These are phyloP conservation scores for Telmatherina bonti DNA, from an alignment of 2,797 vertebrate genomes.

Conservation along the genomic window DNA sequence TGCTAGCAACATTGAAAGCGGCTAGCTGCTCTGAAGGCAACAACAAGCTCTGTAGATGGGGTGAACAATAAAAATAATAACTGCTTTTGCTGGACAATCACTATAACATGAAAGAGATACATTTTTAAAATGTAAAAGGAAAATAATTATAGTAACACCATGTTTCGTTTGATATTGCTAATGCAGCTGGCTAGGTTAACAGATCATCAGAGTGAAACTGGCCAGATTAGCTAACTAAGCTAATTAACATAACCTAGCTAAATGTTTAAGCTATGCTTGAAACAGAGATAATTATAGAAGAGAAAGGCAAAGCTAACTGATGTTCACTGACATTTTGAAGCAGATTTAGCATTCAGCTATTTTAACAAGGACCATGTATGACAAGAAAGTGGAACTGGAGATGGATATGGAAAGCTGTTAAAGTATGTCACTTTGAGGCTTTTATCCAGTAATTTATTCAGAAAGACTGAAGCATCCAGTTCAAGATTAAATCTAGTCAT, in stretches of 20 bases:
- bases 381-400: neutral
- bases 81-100: neutral
- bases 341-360: neutral
- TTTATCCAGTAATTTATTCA: too few species aligned
- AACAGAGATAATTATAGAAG: neutral
- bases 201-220: neutral
- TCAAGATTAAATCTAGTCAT: too few species aligned
- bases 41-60: neutral
- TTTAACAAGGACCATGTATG: neutral
- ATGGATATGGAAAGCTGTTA: neutral
- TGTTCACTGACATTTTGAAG: neutral
- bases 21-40: constrained; percentile 24
- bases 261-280: neutral
- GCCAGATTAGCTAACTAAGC: neutral
- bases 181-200: neutral
- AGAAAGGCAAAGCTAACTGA: neutral
- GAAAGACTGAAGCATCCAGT: too few species aligned
- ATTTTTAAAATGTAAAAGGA: neutral
- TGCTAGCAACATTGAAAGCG: neutral
- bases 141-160: neutral
- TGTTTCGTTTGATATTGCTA: neutral
- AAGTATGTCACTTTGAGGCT: neutral
- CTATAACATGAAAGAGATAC: neutral
- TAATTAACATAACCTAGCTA: neutral
- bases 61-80: neutral